Conservation (phyloP, 1,140 invertebrate genomes). For the Akabosia matsudoensis region DNA sequence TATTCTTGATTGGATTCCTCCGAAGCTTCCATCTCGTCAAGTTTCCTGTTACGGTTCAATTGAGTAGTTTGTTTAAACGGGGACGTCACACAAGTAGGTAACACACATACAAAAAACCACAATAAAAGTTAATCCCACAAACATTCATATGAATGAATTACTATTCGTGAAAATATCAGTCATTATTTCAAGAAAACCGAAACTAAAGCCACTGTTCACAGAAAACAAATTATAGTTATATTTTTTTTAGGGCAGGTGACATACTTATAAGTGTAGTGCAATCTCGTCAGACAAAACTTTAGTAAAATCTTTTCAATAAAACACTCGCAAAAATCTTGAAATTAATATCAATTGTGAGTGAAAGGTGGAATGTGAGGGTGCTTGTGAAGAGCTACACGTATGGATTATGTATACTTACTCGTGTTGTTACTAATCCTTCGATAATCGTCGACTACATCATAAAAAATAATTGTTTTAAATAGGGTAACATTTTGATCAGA, state of each 20-base stretch:
- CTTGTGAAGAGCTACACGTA: not conserved
- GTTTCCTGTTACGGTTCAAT: constrained; percentile 26
- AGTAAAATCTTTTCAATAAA: too few relatives aligned
- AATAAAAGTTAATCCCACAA: too few relatives aligned
- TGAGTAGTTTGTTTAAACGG: too few relatives aligned
- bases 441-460: constrained; percentile 17
- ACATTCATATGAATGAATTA: too few relatives aligned
- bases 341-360: not conserved
- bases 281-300: too few relatives aligned
- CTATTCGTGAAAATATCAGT: too few relatives aligned
- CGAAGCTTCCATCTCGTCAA: constrained; percentile 39
- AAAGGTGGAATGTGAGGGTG: not conserved
- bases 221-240: too few relatives aligned
- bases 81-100: not conserved
- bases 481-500: too few relatives aligned
- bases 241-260: too few relatives aligned
- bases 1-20: constrained; percentile 44
- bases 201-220: not conserved
- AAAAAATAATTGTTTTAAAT: too few relatives aligned
- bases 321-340: too few relatives aligned
- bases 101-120: constrained; percentile 27
- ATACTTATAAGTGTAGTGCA: too few relatives aligned
- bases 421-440: not conserved
- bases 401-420: not conserved
- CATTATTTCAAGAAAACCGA: not conserved